These are phyloP conservation scores for Bathynomus jamesi DNA, from an alignment of 1,140 invertebrate genomes.

Conservation along the genomic window DNA sequence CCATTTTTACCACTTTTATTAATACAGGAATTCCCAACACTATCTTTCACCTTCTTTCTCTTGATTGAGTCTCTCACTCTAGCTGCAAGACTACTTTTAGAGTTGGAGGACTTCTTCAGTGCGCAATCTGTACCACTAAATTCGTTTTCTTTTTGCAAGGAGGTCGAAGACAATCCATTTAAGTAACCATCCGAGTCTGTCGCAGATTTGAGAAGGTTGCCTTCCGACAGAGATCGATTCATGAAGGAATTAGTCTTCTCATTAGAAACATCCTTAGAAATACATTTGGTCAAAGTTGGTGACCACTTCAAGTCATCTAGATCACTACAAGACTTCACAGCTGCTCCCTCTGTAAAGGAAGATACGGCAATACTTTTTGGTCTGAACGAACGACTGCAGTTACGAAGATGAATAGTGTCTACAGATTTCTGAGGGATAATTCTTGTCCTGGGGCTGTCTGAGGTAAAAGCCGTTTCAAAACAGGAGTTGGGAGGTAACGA, in stretches of 20 bases:
- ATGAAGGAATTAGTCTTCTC: conserved; percentile 9
- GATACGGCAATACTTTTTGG: conserved; percentile 28
- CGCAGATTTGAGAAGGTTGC: conserved; percentile 12
- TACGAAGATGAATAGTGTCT: conserved; percentile 37
- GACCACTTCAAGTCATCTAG: too few relatives aligned
- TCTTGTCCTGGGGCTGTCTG: conserved; percentile 41
- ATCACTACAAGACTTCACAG: too few relatives aligned
- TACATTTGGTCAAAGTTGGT: too few relatives aligned
- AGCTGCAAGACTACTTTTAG: conserved; percentile 11
- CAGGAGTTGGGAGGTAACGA: conserved; percentile 38
- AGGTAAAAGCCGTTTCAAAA: conserved; percentile 45
- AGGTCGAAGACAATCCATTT: background rate
- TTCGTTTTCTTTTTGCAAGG: background rate
- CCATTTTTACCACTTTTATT: too few relatives aligned
- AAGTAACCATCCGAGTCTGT: conserved; percentile 1
- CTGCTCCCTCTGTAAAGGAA: conserved; percentile 7
- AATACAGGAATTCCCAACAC: too few relatives aligned
- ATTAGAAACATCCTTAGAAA: too few relatives aligned
- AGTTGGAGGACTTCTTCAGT: background rate
- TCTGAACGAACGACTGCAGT: background rate
- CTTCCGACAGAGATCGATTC: conserved; percentile 23
- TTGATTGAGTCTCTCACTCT: conserved; percentile 25
- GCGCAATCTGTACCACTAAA: background rate
- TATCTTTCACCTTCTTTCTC: conserved; percentile 14
- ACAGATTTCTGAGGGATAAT: conserved; percentile 41